A percentile compares a stretch with the other conserved stretches of the same genome.
These are phyloP conservation scores for Hoplodrina blanda DNA, from an alignment of 2,888 invertebrate species.

Conservation along the genomic window DNA sequence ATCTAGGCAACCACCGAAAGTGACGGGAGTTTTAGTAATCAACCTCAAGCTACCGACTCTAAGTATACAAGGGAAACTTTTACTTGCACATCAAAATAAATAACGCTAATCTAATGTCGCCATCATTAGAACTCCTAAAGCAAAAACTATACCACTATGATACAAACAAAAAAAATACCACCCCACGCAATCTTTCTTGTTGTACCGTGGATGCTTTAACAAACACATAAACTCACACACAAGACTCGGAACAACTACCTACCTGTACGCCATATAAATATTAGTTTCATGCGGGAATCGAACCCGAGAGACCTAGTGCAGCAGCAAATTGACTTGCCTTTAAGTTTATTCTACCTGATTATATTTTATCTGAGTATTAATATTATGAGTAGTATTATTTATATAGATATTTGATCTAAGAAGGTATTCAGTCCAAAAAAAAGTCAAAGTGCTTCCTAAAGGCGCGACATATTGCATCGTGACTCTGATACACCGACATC, in stretches of 20 bases:
- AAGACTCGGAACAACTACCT: background rate
- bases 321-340: background rate
- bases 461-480: too few species aligned
- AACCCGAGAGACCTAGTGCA: background rate
- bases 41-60: background rate
- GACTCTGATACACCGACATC: too few species aligned
- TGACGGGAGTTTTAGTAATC: background rate
- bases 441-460: background rate
- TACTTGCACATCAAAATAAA: too few species aligned
- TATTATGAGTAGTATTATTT: too few species aligned
- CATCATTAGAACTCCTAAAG: too few species aligned
- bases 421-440: background rate
- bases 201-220: background rate
- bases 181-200: background rate
- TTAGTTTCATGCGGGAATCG: background rate
- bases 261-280: too few species aligned
- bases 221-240: background rate
- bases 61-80: too few species aligned
- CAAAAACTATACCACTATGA: too few species aligned
- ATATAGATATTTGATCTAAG: too few species aligned
- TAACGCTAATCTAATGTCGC: too few species aligned
- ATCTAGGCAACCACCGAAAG: constrained; percentile 9
- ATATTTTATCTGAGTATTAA: background rate
- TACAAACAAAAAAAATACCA: too few species aligned
- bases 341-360: background rate